Conservation (phyloP, 2,888 invertebrate species). For the Andrena trimmerana region DNA sequence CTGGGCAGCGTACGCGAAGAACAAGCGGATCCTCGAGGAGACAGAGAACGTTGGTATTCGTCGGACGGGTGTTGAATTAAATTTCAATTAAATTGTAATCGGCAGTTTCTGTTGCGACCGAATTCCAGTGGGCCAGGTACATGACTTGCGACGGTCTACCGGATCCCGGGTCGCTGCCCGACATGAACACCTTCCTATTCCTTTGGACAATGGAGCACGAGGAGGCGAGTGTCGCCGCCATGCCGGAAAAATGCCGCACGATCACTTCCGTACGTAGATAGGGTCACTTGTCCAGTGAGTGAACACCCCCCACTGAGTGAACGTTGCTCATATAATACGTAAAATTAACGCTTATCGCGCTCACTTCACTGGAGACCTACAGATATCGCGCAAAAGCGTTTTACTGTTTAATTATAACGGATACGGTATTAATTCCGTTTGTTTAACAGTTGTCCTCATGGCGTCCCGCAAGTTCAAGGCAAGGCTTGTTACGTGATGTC, state of each 20-base stretch:
- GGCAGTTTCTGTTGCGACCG: neutral
- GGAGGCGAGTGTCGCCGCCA: constrained; percentile 84
- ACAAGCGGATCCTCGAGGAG: constrained; percentile 60
- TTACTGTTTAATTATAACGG: no score
- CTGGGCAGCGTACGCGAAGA: constrained; percentile 71
- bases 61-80: neutral
- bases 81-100: neutral
- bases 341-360: no score
- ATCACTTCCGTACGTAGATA: constrained; percentile 85
- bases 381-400: no score
- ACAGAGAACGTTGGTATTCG: constrained; percentile 76
- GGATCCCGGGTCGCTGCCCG: constrained; percentile 86
- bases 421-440: no score
- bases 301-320: no score
- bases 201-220: constrained; percentile 85
- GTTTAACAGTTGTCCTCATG: no score
- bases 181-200: constrained; percentile 88
- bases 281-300: no score
- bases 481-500: no score
- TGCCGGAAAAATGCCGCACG: constrained; percentile 86
- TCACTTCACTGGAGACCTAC: no score
- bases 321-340: no score
- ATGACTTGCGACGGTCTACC: constrained; percentile 88
- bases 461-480: no score
- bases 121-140: constrained; percentile 87